A percentile compares a stretch with the other conserved stretches of the same genome.
phyloP scores from a whole-genome alignment of 2,888 invertebrate species.

The Cataglyphis livida region DNA sequence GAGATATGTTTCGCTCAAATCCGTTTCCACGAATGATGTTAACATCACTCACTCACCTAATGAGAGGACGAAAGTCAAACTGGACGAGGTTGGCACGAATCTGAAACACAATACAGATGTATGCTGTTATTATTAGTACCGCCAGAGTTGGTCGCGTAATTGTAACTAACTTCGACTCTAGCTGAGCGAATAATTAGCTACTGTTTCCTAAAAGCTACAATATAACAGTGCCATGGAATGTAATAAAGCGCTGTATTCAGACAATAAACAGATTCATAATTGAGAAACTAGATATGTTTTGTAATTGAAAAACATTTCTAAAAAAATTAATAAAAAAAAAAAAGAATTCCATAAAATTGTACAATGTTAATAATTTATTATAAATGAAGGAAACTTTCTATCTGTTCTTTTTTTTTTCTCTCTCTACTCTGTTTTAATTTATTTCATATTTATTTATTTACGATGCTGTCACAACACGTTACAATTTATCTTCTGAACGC shows the following conservation, averaged over 20 bases:
- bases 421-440: background rate
- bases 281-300: background rate
- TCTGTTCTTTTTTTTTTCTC: background rate
- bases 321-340: background rate
- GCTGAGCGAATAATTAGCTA: conserved; percentile 47
- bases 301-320: background rate
- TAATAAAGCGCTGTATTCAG: conserved; percentile 19
- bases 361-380: background rate
- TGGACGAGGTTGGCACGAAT: conserved; percentile 65
- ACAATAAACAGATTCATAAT: background rate
- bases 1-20: conserved; percentile 20
- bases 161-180: conserved; percentile 49
- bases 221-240: background rate
- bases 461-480: background rate
- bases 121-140: conserved; percentile 46
- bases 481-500: background rate
- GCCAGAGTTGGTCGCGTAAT: conserved; percentile 41
- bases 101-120: conserved; percentile 68
- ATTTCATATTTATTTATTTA: conserved; percentile 3
- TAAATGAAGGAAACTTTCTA: background rate
- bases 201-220: conserved; percentile 37
- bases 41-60: conserved; percentile 70
- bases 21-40: conserved; percentile 39
- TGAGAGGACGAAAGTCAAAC: conserved; percentile 59
- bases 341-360: background rate